Base-by-base conservation (phyloP, 1,140 invertebrate genomes). In the Scaptomyza pallida region DNA sequence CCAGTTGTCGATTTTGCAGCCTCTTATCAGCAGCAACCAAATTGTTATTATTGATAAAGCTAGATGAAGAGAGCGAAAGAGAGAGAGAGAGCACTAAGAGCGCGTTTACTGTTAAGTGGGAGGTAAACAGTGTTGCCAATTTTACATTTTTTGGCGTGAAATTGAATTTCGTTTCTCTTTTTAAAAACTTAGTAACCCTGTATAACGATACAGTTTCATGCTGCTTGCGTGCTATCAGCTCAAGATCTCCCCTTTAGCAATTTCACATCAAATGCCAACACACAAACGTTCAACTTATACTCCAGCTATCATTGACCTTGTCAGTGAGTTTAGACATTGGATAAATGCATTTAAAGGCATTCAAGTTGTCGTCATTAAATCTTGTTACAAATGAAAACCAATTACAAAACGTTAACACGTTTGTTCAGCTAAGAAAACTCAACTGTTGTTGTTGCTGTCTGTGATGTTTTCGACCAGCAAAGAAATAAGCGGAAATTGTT, bases 401-500 rank as follows among this genome's bases (percentile, higher is more conserved):
- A 70, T 69, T 69, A 45, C 70, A 73, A 48, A 48, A 47, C 59
- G 68, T 15, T 63, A 71, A 88, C 81, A 78, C 77, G 81, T 86
- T 86, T 88, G 74, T 74, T 88, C 74, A 78, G 77, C 81, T 86
- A 64, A 64, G 45, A 35, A 51, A 78, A 57, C 13, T 37, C 26
- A 43, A 68, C 9, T 65, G 16, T 43, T 45, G 40, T 60, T 47
- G 17, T 60, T 50, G 47, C 17, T 56, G 60, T 37, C 26, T 37
- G 41, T 57, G 44, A 23, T 47, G 47, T 55, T 23, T 23, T 48
- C 21, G 35, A 26, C 51, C 13, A 51, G 43, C 3, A 70, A 67
- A 74, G 51, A 68, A 80, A 86, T 62, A 56, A 78, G 70, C 82
- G 81, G 82, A 86, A 86, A 86, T 74, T 72, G 60, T 68, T 74